Conservation (phyloP, 2,888 invertebrate species). For the Pterobdella sp. region DNA sequence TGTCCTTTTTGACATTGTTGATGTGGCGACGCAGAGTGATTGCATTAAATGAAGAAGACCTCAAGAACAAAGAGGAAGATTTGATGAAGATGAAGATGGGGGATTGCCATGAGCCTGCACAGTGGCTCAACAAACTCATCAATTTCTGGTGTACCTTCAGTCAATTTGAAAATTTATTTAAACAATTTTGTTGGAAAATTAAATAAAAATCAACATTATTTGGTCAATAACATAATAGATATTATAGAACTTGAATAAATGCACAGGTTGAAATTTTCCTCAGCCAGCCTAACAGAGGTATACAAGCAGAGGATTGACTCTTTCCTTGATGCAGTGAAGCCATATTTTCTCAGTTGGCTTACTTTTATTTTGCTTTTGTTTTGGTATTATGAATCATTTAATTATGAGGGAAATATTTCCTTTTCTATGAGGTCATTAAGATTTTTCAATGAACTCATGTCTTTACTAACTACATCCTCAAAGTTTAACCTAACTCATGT, state of each 20-base stretch:
- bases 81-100: constrained; percentile 54
- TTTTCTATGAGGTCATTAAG: no score
- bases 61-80: constrained; percentile 45
- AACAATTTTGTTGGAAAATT: background rate
- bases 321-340: constrained; percentile 54
- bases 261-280: constrained; percentile 52
- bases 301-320: constrained; percentile 55
- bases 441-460: no score
- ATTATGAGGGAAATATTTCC: no score
- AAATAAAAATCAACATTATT: background rate
- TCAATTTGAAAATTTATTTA: constrained; percentile 1
- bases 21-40: constrained; percentile 47
- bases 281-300: constrained; percentile 52
- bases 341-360: constrained; percentile 53
- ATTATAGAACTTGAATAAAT: background rate
- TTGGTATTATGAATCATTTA: no score
- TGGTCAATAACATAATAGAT: background rate
- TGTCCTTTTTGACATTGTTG: constrained; percentile 44
- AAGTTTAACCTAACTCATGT: no score
- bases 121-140: constrained; percentile 56
- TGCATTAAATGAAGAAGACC: constrained; percentile 42
- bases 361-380: no score
- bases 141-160: constrained; percentile 53
- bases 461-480: no score
- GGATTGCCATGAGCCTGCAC: constrained; percentile 55